These are phyloP conservation scores for Drosophila grimshawi DNA, from an alignment of 1,140 invertebrate species.

Conservation along the genomic window DNA sequence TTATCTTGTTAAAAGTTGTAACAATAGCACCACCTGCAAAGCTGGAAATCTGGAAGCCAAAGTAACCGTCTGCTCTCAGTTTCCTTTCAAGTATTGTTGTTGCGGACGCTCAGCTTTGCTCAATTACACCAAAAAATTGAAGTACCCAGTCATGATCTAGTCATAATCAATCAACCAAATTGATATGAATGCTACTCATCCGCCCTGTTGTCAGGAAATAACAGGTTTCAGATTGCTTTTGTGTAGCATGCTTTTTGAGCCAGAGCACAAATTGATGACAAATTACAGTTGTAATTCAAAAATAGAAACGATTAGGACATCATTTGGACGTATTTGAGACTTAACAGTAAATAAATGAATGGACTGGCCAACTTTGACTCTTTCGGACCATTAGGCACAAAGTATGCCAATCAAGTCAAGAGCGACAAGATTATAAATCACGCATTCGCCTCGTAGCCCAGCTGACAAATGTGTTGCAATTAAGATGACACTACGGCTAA, in stretches of 20 bases:
- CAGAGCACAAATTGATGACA: conserved; percentile 11
- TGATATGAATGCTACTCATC: conserved; percentile 2
- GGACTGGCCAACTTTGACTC: conserved; percentile 9
- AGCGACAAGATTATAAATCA: conserved; percentile 38
- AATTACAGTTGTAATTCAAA: neutral
- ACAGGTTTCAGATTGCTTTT: neutral
- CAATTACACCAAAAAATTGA: conserved; percentile 46
- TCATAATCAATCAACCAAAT: conserved; percentile 42
- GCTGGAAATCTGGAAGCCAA: neutral
- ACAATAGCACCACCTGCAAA: conserved; percentile 2
- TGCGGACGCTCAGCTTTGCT: conserved; percentile 27
- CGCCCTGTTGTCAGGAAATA: neutral
- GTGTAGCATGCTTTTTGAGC: conserved; percentile 10
- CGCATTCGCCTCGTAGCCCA: conserved; percentile 30
- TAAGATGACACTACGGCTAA: conserved; percentile 68
- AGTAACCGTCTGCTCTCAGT: neutral
- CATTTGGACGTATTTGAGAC: conserved; percentile 3
- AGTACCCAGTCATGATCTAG: conserved; percentile 26
- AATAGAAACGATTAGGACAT: conserved; percentile 9
- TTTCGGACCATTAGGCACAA: conserved; percentile 36
- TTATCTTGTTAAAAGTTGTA: conserved; percentile 5
- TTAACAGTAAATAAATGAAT: conserved; percentile 35
- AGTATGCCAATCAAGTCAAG: conserved; percentile 40
- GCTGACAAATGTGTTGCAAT: conserved; percentile 61
- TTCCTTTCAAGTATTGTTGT: conserved; percentile 43